Base-by-base conservation (phyloP, 2,888 invertebrate species). In the Amorpha juglandis region DNA sequence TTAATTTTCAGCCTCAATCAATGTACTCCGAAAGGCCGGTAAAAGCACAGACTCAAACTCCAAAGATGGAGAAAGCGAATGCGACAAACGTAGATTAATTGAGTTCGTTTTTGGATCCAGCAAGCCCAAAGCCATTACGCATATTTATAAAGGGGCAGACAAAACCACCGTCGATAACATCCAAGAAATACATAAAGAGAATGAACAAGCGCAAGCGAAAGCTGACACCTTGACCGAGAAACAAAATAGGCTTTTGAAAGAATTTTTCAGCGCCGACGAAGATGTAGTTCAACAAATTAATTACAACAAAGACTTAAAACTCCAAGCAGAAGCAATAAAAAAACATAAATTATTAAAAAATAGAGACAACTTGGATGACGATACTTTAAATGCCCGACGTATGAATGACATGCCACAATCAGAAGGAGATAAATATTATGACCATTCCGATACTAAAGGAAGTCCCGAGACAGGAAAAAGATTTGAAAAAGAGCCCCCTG, bases 1-100 rank as follows among this genome's bases (percentile, higher is more conserved):
- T n/a, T 11, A 66, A 33, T 21, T 84, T 85, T 80, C 83, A 86
- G 86, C 74, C 69, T 68, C 74, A 1, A 58, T 69, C 63, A 68
- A 71, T 71, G 68, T 65, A 50, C 67, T 74, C 68, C 72, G 68
- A 63, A 74, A 67, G 72, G 69, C 70, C 7, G 63, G 69, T 63
- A 76, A 76, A 69, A 76, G 70, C 55, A 74, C 79, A 35, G 72
- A 72, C 16, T 66, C 80, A 14, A 69, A 71, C 48, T 68, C 71
- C 0, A 69, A 72, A 42, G 74, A 71, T 3, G 71, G 71, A 2
- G 65, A 71, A 6, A 48, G 16, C 9, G 63, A 74, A 38, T 69
- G 69, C n/a, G 68, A 75, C 42, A 73, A 68, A 70, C 76, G 77
- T 55, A 71, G 75, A 16, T 65, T 79, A 1, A 79, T 78, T 12